These are phyloP conservation scores for Osmoderma eremita DNA, from an alignment of 2,888 invertebrate genomes.

Conservation along the genomic window DNA sequence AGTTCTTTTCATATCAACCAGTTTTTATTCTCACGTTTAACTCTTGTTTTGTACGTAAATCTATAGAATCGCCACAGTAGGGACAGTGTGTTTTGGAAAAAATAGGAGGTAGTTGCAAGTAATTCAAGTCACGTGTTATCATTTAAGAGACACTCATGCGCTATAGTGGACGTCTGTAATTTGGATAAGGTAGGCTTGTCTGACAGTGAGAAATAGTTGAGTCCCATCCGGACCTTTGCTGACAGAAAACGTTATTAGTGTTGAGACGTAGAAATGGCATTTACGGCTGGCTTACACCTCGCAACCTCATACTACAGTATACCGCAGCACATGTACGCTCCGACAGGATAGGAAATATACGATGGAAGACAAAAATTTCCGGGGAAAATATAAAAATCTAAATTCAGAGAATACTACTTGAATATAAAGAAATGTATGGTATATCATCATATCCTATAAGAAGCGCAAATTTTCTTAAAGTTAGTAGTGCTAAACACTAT, in stretches of 20 bases:
- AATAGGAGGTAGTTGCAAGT: slow-evolving; percentile 35
- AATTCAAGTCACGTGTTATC: slow-evolving; percentile 60
- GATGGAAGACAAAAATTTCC: too few species aligned
- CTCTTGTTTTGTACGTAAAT: neutral
- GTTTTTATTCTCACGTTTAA: neutral
- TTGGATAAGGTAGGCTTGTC: slow-evolving; percentile 58
- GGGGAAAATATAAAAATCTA: too few species aligned
- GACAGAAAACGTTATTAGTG: slow-evolving; percentile 55
- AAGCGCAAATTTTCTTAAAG: too few species aligned
- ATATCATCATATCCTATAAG: too few species aligned
- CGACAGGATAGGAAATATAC: neutral
- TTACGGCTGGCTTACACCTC: slow-evolving; percentile 29
- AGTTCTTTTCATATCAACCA: neutral
- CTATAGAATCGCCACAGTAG: neutral
- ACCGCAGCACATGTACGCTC: slow-evolving; percentile 3
- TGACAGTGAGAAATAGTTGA: slow-evolving; percentile 62
- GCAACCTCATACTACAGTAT: slow-evolving; percentile 5
- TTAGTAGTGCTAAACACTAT: too few species aligned
- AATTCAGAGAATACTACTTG: too few species aligned
- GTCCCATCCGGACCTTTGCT: slow-evolving; percentile 59
- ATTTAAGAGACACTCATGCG: slow-evolving; percentile 56
- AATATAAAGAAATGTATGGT: too few species aligned
- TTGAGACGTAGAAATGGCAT: slow-evolving; percentile 42
- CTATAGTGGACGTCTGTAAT: slow-evolving; percentile 58
- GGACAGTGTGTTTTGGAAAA: neutral